Conservation (phyloP, 2,888 invertebrate genomes). For the Allygus modestus region DNA sequence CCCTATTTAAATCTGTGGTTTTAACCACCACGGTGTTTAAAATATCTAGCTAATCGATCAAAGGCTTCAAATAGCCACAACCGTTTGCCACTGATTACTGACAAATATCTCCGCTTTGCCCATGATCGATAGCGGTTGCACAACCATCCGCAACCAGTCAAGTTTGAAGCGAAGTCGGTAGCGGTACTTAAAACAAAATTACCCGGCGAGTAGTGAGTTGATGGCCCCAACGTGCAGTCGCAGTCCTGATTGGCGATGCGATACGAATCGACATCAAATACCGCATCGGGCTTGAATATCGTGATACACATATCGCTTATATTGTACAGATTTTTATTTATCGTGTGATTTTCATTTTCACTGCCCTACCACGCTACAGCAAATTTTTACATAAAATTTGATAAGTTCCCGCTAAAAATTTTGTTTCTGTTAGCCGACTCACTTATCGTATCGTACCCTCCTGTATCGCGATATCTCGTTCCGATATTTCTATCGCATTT, state of each 20-base stretch:
- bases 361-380: too few species aligned
- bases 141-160: not conserved
- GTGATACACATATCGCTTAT: too few species aligned
- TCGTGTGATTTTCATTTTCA: too few species aligned
- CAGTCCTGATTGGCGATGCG: not conserved
- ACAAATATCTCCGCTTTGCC: not conserved
- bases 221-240: not conserved
- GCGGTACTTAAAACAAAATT: constrained; percentile 18
- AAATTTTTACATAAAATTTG: too few species aligned
- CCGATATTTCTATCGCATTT: not conserved
- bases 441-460: not conserved
- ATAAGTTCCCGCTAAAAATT: too few species aligned
- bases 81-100: not conserved
- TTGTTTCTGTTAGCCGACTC: too few species aligned
- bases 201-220: constrained; percentile 2
- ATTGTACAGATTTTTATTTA: too few species aligned
- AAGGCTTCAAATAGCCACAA: not conserved
- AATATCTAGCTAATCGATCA: not conserved
- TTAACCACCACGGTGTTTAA: not conserved
- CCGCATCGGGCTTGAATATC: too few species aligned
- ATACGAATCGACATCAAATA: not conserved
- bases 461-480: not conserved
- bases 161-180: not conserved
- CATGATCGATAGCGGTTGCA: not conserved
- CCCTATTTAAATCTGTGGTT: too few species aligned